Evolutionary conservation across 2,888 invertebrate genomes (phyloP).

Genomic region (Leptinotarsa rubiginosa): DNA sequence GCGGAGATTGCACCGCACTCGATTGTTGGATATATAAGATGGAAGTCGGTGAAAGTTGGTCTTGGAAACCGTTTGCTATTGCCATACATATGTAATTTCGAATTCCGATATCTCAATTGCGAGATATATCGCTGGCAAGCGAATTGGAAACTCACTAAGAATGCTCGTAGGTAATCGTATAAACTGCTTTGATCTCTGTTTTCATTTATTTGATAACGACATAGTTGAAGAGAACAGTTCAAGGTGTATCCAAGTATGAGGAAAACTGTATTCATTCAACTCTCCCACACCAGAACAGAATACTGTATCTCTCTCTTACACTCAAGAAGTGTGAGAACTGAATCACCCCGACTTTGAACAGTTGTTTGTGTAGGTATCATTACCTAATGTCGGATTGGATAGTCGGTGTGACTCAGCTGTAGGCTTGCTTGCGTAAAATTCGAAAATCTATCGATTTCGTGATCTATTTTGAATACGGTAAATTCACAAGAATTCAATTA

Average conservation of each 20-base stretch:
- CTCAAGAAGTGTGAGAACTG: too few species aligned
- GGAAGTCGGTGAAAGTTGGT: background rate
- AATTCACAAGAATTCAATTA: too few species aligned
- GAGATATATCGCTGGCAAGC: background rate
- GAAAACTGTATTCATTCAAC: too few species aligned
- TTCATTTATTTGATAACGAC: background rate
- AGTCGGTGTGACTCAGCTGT: too few species aligned
- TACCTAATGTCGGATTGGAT: too few species aligned
- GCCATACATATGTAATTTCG: conserved; percentile 5
- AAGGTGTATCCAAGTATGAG: background rate
- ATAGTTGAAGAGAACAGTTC: background rate
- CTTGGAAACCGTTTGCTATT: background rate
- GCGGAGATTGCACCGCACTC: conserved; percentile 30
- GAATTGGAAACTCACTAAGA: background rate
- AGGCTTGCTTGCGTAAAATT: too few species aligned
- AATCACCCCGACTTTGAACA: too few species aligned
- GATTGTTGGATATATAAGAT: conserved; percentile 13
- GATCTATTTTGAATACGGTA: too few species aligned
- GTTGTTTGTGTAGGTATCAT: too few species aligned
- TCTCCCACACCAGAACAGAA: too few species aligned
- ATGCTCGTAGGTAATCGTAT: conserved; percentile 1
- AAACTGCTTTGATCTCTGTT: background rate
- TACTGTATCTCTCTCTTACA: too few species aligned
- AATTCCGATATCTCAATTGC: background rate
- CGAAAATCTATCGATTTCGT: too few species aligned